phyloP scores from a whole-genome alignment of 37 sponge, comb jelly and placozoan genomes.

The Theonella swinhoei region DNA sequence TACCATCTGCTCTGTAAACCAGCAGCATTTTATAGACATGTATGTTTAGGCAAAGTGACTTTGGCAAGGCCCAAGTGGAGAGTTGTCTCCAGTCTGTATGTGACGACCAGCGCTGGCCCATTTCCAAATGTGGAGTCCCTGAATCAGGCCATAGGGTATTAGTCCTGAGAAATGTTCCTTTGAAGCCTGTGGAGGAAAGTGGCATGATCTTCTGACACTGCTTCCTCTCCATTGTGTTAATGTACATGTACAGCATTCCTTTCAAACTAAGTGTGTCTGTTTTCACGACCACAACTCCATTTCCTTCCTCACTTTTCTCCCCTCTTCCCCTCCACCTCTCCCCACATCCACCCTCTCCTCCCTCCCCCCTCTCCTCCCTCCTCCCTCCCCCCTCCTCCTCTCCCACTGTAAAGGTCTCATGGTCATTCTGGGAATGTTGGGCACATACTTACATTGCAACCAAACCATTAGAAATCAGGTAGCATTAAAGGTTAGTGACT shows the following conservation, averaged over 20 bases:
- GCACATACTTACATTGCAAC: slow-evolving; percentile 69
- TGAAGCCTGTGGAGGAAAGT: background rate
- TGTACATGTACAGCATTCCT: too few relatives aligned
- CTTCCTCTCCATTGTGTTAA: too few relatives aligned
- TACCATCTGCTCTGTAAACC: too few relatives aligned
- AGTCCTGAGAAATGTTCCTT: background rate
- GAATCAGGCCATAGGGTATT: too few relatives aligned
- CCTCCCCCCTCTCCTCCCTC: slow-evolving; percentile 5
- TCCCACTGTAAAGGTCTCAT: slow-evolving; percentile 50
- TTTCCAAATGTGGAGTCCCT: too few relatives aligned
- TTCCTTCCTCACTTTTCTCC: background rate
- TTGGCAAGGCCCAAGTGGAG: too few relatives aligned
- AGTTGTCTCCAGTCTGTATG: too few relatives aligned
- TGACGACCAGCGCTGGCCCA: too few relatives aligned
- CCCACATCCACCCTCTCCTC: background rate
- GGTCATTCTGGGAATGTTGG: slow-evolving; percentile 77
- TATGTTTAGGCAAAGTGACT: too few relatives aligned
- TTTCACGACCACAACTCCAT: background rate
- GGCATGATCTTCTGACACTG: too few relatives aligned
- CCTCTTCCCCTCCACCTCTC: background rate
- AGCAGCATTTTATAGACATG: too few relatives aligned
- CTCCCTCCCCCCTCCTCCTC: slow-evolving; percentile 5
- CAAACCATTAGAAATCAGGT: slow-evolving; percentile 64
- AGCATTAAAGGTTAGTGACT: slow-evolving; percentile 64
- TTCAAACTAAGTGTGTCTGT: background rate